A percentile compares a stretch with the other conserved stretches of the same genome.
Conservation (phyloP, 2,888 invertebrate genomes). For the Temnothorax rugatulus region DNA sequence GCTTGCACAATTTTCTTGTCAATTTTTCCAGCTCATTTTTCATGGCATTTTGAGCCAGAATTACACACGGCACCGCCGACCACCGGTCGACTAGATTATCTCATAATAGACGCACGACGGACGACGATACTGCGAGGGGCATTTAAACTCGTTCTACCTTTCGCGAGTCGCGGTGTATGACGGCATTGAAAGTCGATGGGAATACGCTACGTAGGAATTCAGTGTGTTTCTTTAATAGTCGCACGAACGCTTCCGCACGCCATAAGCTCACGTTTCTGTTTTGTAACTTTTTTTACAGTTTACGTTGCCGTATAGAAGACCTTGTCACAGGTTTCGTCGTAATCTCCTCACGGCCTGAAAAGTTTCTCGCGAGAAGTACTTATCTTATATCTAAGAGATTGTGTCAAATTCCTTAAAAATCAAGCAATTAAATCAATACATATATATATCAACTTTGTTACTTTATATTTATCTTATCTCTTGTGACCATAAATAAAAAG, state of each 20-base stretch:
- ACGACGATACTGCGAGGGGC: slow-evolving; percentile 39
- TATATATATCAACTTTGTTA: neutral
- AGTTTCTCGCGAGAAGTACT: neutral
- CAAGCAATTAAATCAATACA: neutral
- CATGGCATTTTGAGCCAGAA: slow-evolving; percentile 73
- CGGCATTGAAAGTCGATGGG: slow-evolving; percentile 13
- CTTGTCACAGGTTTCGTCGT: neutral
- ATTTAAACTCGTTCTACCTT: slow-evolving; percentile 55
- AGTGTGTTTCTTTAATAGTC: neutral
- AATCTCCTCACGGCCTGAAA: neutral
- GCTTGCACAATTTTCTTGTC: slow-evolving; percentile 78
- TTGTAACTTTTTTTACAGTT: neutral
- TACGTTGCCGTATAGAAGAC: neutral
- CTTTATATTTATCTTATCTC: slow-evolving; percentile 38
- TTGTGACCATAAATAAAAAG: neutral
- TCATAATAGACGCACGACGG: slow-evolving; percentile 67
- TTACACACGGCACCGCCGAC: slow-evolving; percentile 65
- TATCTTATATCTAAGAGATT: neutral
- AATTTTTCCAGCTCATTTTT: slow-evolving; percentile 76
- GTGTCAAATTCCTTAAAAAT: neutral
- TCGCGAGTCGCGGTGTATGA: slow-evolving; percentile 26
- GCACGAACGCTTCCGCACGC: neutral
- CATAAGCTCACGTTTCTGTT: neutral
- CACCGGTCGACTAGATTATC: slow-evolving; percentile 70
- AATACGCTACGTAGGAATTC: neutral